phyloP scores from a whole-genome alignment of 2,113 vertebrate genomes.

The Saimiri boliviensis region DNA sequence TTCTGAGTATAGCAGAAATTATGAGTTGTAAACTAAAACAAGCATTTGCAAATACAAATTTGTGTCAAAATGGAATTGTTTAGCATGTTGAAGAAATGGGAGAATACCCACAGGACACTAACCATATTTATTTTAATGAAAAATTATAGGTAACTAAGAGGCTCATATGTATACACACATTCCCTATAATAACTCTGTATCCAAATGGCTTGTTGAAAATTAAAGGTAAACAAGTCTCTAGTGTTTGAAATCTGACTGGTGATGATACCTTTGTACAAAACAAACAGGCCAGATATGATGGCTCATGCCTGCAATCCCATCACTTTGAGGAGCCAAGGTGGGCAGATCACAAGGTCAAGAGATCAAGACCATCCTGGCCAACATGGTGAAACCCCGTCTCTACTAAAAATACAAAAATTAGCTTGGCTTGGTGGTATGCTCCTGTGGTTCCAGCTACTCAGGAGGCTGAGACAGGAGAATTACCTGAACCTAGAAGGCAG shows the following conservation, averaged over 20 bases:
- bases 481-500: too few species aligned
- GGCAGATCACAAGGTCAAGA: too few species aligned
- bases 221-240: not conserved
- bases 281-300: not conserved
- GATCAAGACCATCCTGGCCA: too few species aligned
- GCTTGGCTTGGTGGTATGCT: too few species aligned
- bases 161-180: too few species aligned
- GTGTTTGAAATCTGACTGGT: not conserved
- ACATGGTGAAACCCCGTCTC: too few species aligned
- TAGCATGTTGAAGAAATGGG: not conserved
- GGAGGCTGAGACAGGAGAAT: too few species aligned
- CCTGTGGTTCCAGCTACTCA: too few species aligned
- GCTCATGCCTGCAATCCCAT: too few species aligned
- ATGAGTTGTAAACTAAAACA: not conserved
- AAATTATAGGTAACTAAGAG: not conserved
- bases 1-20: not conserved
- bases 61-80: not conserved
- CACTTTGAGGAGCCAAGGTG: too few species aligned
- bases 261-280: not conserved
- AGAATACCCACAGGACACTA: not conserved
- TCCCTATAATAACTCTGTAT: not conserved
- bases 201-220: not conserved
- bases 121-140: not conserved
- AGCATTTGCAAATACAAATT: not conserved
- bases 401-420: too few species aligned